phyloP scores from a whole-genome alignment of 2,797 vertebrate genomes.

The Hylomyscus alleni region DNA sequence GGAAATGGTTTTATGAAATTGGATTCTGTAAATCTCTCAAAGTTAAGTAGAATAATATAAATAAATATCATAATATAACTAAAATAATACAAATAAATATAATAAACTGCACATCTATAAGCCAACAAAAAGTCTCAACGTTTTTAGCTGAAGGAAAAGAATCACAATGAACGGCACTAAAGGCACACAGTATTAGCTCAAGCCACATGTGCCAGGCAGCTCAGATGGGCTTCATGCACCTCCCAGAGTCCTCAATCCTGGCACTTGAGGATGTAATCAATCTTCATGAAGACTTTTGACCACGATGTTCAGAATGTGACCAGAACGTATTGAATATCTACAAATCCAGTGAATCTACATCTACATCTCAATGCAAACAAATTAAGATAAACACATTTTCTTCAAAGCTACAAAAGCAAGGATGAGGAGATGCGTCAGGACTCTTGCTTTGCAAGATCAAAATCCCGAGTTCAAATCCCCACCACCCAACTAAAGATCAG shows the following conservation, averaged over 20 bases:
- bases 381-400: background rate
- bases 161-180: background rate
- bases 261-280: background rate
- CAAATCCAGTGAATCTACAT: background rate
- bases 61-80: background rate
- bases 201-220: background rate
- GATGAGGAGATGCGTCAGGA: too few relatives aligned
- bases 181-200: background rate
- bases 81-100: background rate
- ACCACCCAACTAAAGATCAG: background rate
- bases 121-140: background rate
- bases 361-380: background rate
- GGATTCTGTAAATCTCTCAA: conserved; percentile 52
- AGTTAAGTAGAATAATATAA: conserved; percentile 4
- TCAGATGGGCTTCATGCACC: background rate
- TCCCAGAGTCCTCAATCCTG: background rate
- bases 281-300: background rate
- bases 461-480: background rate
- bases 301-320: conserved; percentile 24
- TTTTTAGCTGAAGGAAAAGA: conserved; percentile 51
- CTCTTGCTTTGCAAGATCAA: background rate
- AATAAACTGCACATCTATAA: background rate
- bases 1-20: conserved; percentile 36
- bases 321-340: conserved; percentile 58
- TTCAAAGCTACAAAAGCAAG: conserved; percentile 43